A percentile compares a stretch with the other conserved stretches of the same genome.
These are phyloP conservation scores for Tenthredo mesomela DNA, from an alignment of 2,888 invertebrate genomes.

Conservation along the genomic window DNA sequence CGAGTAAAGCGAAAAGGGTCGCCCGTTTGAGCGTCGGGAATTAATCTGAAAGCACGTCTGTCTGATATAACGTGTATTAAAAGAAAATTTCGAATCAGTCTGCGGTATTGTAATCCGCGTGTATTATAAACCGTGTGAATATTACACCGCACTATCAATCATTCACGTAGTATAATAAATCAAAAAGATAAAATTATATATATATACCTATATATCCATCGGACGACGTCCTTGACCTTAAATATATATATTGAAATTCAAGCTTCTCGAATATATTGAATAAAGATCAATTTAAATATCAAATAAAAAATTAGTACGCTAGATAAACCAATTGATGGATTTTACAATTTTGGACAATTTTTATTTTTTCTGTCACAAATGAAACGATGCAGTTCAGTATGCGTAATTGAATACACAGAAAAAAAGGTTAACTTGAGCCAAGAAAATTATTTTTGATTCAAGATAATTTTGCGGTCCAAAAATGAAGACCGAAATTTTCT, in stretches of 20 bases:
- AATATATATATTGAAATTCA: background rate
- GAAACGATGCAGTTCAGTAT: no score
- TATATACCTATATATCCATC: background rate
- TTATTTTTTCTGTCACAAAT: no score
- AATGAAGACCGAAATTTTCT: no score
- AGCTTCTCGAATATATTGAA: background rate
- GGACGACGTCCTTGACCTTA: background rate
- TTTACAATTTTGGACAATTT: no score
- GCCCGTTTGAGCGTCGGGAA: constrained; percentile 11
- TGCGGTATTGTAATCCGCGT: background rate
- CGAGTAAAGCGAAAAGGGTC: constrained; percentile 48
- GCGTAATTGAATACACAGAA: background rate
- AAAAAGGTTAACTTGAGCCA: no score
- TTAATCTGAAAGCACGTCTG: constrained; percentile 46
- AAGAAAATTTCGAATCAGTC: background rate
- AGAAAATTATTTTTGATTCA: no score
- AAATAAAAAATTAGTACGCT: no score
- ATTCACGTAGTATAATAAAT: background rate
- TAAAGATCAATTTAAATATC: background rate
- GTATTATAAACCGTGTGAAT: background rate
- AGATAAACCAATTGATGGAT: no score
- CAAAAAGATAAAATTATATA: background rate
- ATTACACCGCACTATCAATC: background rate
- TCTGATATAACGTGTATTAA: constrained; percentile 28
- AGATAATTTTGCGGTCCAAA: no score